phyloP scores from a whole-genome alignment of 2,797 vertebrate genomes.

The Gastrophryne carolinensis region DNA sequence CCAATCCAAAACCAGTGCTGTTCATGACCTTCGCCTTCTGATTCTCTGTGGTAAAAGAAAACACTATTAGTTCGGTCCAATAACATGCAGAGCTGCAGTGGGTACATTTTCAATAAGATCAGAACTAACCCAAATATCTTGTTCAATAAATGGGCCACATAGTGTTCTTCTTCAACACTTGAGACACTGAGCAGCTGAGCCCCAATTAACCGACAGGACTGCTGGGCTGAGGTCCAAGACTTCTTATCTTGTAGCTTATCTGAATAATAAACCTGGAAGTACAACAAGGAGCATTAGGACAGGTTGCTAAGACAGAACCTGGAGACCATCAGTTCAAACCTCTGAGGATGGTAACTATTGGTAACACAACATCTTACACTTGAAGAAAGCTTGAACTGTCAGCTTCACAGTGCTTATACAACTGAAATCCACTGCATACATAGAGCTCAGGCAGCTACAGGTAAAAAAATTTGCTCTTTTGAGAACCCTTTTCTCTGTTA shows the following conservation, averaged over 20 bases:
- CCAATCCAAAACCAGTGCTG: conserved; percentile 98
- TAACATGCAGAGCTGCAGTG: not conserved
- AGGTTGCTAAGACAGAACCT: not conserved
- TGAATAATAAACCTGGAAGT: conserved; percentile 79
- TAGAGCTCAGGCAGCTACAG: too few relatives aligned
- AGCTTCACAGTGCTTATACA: too few relatives aligned
- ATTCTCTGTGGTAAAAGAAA: conserved; percentile 57
- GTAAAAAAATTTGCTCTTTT: not conserved
- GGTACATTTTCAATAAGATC: not conserved
- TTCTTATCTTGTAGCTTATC: conserved; percentile 81
- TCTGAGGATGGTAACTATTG: too few relatives aligned
- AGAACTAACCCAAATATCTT: conserved; percentile 84
- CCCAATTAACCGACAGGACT: conserved; percentile 80
- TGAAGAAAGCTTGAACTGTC: too few relatives aligned
- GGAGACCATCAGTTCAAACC: too few relatives aligned
- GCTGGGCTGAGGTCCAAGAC: conserved; percentile 84
- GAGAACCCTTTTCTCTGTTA: not conserved
- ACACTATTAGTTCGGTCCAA: not conserved
- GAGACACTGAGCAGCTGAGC: conserved; percentile 88
- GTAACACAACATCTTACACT: too few relatives aligned
- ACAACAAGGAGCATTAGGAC: not conserved
- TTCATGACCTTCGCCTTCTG: conserved; percentile 86
- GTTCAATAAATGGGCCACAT: conserved; percentile 81
- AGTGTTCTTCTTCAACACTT: conserved; percentile 84
- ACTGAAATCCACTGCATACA: too few relatives aligned